Conservation (phyloP, 2,888 invertebrate genomes). For the Ernsta delagoae region DNA sequence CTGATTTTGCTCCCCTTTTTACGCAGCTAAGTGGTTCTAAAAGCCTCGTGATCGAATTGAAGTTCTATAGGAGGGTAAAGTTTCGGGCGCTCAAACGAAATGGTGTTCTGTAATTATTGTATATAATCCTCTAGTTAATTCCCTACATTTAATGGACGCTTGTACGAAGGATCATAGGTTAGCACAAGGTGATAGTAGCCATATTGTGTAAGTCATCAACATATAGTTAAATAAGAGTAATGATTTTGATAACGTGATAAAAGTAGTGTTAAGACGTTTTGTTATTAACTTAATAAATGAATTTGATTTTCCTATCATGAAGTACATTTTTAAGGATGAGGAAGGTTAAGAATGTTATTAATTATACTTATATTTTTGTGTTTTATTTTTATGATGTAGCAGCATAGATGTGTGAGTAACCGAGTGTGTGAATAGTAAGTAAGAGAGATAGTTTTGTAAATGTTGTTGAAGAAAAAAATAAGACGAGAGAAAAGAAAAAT, state of each 20-base stretch:
- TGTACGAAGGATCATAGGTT: slow-evolving; percentile 73
- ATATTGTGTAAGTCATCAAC: slow-evolving; percentile 39
- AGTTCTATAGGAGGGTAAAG: slow-evolving; percentile 42
- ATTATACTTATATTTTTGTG: not conserved
- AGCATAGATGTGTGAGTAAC: slow-evolving; percentile 28
- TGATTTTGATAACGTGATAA: slow-evolving; percentile 32
- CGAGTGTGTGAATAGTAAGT: slow-evolving; percentile 20
- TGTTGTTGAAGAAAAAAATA: slow-evolving; percentile 13
- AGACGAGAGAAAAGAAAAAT: not conserved
- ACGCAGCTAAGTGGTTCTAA: slow-evolving; percentile 29
- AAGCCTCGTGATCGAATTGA: slow-evolving; percentile 28
- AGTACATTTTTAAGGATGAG: no score
- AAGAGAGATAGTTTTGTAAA: slow-evolving; percentile 29
- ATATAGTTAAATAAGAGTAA: slow-evolving; percentile 21
- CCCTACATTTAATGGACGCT: slow-evolving; percentile 62
- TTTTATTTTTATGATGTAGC: not conserved
- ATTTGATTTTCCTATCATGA: no score
- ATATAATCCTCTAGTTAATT: slow-evolving; percentile 59
- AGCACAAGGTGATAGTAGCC: slow-evolving; percentile 82
- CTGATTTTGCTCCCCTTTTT: slow-evolving; percentile 24
- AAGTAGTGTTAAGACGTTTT: slow-evolving; percentile 9
- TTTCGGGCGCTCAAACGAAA: slow-evolving; percentile 63
- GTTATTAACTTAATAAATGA: not conserved
- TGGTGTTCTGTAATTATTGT: slow-evolving; percentile 74
- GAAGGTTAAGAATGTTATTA: no score